Evolutionary conservation across 2,888 invertebrate genomes (phyloP), one percentile per base, ranked within the genome.

Genomic region (Lochmaea capreae): DNA sequence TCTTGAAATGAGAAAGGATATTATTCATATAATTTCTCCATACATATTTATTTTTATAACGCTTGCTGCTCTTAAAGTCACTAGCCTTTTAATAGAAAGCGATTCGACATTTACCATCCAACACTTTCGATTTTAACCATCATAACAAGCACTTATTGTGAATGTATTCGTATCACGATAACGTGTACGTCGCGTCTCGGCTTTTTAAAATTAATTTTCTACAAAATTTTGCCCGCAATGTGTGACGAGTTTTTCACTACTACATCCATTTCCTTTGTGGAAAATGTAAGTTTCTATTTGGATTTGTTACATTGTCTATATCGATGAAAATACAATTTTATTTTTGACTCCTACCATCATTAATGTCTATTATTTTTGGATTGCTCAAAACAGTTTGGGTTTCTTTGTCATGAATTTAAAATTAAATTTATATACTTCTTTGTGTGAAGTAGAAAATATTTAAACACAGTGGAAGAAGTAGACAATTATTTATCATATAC

Each of bases 251-350:
- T 70, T 70, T 65, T 70, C 49, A 57, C 26, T 65, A 46, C 54
- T n/a, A 16, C 57, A n/a, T 63, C 65, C n/a, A 54, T 70, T 9
- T 14, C 54, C 5, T 5, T 63, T 26, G 57, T 54, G 43, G 65
- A 70, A 57, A 65, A 70, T 58, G 70, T 70, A 70, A 70, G 70
- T 70, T 43, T 52, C 43, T 16, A 9, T 65, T 46, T 26, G 4
- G n/a, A 46, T 8, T 12, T 43, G 11, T n/a, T 59, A 16, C 5
- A 33, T 59, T 59, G 9, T 59, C 16, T 12, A 2, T 59, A 59
- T n/a, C 22, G 59, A 22, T 6, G 26, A 59, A 22, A 16, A 33
- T 18, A 1, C 8, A 8, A 16, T 59, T 33, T 59, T 33, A 33
- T 39, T 39, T 39, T 39, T 39, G 8, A 8, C 33, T 39, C 1